Conservation (phyloP, 2,888 invertebrate genomes). For the Rhamnusium bicolor region DNA sequence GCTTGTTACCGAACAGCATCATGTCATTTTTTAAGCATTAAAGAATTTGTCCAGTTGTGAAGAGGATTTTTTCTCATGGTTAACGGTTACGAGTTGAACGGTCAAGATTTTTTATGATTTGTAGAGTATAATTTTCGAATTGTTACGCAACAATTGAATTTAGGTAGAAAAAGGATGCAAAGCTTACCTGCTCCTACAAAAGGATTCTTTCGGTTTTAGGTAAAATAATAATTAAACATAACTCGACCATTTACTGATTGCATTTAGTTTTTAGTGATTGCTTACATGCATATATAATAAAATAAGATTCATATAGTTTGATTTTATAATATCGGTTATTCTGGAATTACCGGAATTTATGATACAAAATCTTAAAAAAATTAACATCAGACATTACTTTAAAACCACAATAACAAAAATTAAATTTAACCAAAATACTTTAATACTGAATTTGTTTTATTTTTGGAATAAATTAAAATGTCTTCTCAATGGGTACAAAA, state of each 20-base stretch:
- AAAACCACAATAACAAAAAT: no score
- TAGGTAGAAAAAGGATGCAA: conserved; percentile 34
- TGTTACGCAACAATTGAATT: conserved; percentile 50
- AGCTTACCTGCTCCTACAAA: conserved; percentile 1
- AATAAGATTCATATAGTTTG: no score
- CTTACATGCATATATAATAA: no score
- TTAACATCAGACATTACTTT: no score
- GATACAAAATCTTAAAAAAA: no score
- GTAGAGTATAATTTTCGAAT: conserved; percentile 32
- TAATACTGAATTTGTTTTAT: no score
- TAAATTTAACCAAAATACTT: no score
- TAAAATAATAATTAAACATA: conserved; percentile 18
- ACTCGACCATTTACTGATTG: neutral
- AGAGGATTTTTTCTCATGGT: conserved; percentile 34
- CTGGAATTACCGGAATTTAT: no score
- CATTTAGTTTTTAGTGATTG: no score
- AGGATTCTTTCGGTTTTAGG: conserved; percentile 7
- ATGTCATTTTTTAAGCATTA: conserved; percentile 57
- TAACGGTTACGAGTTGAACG: conserved; percentile 28
- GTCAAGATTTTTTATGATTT: conserved; percentile 23
- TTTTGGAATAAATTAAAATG: no score
- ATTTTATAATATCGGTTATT: no score
- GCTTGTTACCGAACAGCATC: conserved; percentile 51
- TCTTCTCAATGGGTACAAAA: no score
- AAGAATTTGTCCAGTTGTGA: conserved; percentile 26